phyloP scores from a whole-genome alignment of 2,113 vertebrate genomes.

The Mormyrus iriodes region DNA sequence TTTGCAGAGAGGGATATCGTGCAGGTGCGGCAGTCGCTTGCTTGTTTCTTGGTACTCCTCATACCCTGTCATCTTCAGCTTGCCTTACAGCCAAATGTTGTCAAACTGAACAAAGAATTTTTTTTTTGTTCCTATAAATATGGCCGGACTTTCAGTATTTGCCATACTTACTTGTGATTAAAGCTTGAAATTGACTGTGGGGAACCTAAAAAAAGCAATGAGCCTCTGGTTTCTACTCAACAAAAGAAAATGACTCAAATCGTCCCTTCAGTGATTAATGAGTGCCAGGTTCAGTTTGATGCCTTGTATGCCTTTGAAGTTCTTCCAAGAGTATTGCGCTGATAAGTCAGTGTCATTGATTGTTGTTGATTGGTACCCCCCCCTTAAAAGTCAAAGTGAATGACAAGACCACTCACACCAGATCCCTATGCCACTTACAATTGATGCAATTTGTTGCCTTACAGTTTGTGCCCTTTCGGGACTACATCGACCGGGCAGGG shows the following conservation, averaged over 20 bases:
- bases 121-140: not conserved
- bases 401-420: not conserved
- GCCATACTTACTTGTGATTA: not conserved
- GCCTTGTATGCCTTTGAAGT: not conserved
- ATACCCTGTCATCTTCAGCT: not conserved
- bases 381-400: not conserved
- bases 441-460: not conserved
- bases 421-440: not conserved
- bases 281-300: not conserved
- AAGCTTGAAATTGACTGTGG: not conserved
- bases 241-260: not conserved
- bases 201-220: not conserved
- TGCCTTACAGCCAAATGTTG: not conserved
- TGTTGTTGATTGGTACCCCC: not conserved
- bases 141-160: not conserved
- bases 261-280: not conserved
- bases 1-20: constrained; percentile 93
- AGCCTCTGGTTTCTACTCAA: not conserved
- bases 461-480: constrained; percentile 94
- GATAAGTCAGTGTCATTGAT: not conserved
- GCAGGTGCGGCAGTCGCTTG: constrained; percentile 65
- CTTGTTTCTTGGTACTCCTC: not conserved
- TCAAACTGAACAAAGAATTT: not conserved
- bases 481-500: constrained; percentile 87
- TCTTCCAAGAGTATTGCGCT: not conserved